Conservation (phyloP, 2,888 invertebrate species). For the Zaprionus obscuricornis region DNA sequence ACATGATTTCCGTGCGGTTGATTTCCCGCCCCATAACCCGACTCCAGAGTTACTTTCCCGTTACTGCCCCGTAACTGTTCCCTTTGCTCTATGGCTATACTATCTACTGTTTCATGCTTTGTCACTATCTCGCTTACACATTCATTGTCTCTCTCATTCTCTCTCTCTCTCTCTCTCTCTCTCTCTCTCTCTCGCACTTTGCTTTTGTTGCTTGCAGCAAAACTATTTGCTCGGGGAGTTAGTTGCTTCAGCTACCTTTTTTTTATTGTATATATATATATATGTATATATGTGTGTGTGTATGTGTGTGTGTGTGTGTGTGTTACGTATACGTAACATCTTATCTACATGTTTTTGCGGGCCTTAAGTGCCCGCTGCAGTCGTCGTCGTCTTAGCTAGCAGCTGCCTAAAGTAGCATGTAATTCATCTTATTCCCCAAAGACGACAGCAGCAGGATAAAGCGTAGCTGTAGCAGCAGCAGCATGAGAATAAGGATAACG, state of each 20-base stretch:
- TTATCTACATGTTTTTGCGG: slow-evolving; percentile 64
- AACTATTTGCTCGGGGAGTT: slow-evolving; percentile 79
- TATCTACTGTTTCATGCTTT: too few relatives aligned
- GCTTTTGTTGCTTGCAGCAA: slow-evolving; percentile 36
- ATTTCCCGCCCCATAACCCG: slow-evolving; percentile 54
- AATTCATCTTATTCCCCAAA: slow-evolving; percentile 79
- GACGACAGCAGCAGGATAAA: slow-evolving; percentile 54
- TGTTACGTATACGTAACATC: slow-evolving; percentile 58
- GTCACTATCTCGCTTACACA: too few relatives aligned
- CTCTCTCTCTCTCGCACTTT: background rate
- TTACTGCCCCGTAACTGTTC: background rate
- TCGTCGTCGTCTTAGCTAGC: slow-evolving; percentile 44
- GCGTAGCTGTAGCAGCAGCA: background rate
- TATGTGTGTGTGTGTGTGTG: too few relatives aligned
- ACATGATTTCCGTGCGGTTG: slow-evolving; percentile 80
- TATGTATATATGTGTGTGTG: too few relatives aligned
- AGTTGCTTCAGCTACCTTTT: slow-evolving; percentile 73
- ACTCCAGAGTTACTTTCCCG: too few relatives aligned
- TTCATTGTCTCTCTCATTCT: too few relatives aligned
- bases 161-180: background rate
- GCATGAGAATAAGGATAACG: background rate
- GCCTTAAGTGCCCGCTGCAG: slow-evolving; percentile 41
- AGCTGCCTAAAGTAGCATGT: slow-evolving; percentile 74
- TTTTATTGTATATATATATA: too few relatives aligned
- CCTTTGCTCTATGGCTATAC: too few relatives aligned